Percentiles rank a stretch among this genome's conserved stretches.
phyloP scores from a whole-genome alignment of 2,113 vertebrate species.

The Tragelaphus strepsiceros region DNA sequence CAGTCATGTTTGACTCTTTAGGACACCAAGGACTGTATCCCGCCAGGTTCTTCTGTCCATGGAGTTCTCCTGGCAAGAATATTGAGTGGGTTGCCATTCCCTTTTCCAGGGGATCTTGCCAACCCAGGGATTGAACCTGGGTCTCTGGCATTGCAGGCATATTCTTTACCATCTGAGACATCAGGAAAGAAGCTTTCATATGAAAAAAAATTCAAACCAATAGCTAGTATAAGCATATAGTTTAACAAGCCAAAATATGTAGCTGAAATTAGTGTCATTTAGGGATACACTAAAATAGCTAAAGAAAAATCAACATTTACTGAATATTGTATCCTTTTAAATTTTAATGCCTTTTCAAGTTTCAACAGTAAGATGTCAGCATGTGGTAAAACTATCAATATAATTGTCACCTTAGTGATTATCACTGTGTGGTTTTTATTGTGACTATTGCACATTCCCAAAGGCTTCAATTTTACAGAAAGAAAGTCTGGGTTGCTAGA shows the following conservation, averaged over 20 bases:
- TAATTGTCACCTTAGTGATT: constrained; percentile 21
- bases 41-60: background rate
- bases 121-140: rapidly evolving
- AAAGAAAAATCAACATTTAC: background rate
- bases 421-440: background rate
- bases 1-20: background rate
- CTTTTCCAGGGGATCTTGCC: background rate
- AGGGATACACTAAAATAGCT: background rate
- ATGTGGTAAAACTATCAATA: background rate
- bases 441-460: background rate
- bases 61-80: background rate
- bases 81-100: background rate
- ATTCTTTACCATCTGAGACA: background rate
- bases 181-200: background rate
- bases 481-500: background rate
- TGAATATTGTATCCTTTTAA: background rate
- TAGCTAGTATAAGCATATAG: background rate
- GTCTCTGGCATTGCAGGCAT: background rate
- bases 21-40: background rate
- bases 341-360: background rate
- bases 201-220: background rate
- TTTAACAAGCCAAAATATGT: background rate
- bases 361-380: background rate
- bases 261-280: background rate
- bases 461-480: background rate